Percentiles rank a stretch among this genome's conserved stretches.
Conservation (phyloP, 2,888 invertebrate genomes). For the Dolichomitus sp. region DNA sequence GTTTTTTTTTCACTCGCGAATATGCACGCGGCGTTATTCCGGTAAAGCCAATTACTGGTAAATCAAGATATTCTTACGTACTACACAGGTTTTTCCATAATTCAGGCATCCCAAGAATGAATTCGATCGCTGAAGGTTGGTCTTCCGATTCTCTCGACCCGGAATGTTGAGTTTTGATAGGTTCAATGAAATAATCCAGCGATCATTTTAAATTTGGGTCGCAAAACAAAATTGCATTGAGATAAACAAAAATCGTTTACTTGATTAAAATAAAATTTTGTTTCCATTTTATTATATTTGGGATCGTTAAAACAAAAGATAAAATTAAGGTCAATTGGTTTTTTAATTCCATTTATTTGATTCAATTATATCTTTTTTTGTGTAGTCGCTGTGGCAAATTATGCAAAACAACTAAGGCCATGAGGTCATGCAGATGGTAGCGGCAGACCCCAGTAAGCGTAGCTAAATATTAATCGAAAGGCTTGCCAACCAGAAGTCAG, state of each 20-base stretch:
- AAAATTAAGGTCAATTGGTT: too few relatives aligned
- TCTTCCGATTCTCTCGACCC: not conserved
- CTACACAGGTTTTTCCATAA: conserved; percentile 54
- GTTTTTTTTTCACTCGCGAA: conserved; percentile 13
- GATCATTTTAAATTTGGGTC: too few relatives aligned
- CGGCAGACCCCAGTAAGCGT: conserved; percentile 44
- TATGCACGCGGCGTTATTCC: conserved; percentile 40
- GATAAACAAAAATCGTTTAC: too few relatives aligned
- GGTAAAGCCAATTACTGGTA: conserved; percentile 63
- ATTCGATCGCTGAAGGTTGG: conserved; percentile 21
- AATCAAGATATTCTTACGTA: conserved; percentile 46
- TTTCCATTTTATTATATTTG: too few relatives aligned
- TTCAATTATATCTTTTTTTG: too few relatives aligned
- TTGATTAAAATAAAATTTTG: too few relatives aligned
- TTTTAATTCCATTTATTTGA: too few relatives aligned
- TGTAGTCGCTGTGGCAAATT: not conserved
- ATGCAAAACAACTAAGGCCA: conserved; percentile 14
- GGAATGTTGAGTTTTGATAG: not conserved
- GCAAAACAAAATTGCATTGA: too few relatives aligned
- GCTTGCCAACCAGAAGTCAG: conserved; percentile 38
- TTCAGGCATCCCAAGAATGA: conserved; percentile 56
- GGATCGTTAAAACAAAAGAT: too few relatives aligned
- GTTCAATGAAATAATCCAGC: too few relatives aligned
- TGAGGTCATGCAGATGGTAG: conserved; percentile 16
- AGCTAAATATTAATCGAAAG: conserved; percentile 71